phyloP scores from a whole-genome alignment of 1,140 invertebrate genomes.

The Steinernema feltiae region DNA sequence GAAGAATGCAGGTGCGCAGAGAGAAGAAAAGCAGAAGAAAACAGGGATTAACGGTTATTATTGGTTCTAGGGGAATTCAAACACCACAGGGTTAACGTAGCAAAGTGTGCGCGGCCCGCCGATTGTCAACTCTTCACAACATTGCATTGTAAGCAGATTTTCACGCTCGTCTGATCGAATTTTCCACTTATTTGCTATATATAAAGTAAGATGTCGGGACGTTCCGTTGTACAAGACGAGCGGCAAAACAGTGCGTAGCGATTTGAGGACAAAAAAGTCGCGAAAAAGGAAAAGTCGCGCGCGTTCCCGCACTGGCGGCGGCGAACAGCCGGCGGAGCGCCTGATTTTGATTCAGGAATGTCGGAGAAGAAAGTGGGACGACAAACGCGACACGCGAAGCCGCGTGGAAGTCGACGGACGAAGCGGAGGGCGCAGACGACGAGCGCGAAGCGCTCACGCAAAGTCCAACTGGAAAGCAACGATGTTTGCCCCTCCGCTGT shows the following conservation, averaged over 20 bases:
- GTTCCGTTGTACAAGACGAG: no score
- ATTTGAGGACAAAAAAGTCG: neutral
- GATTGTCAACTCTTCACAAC: no score
- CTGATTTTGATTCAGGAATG: conserved; percentile 15
- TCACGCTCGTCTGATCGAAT: no score
- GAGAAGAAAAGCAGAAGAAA: neutral
- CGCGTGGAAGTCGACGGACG: neutral
- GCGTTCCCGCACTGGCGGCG: no score
- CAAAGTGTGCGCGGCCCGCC: no score
- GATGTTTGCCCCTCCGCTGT: neutral
- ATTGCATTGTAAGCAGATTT: no score
- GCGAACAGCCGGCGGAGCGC: neutral
- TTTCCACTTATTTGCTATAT: no score
- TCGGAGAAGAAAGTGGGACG: neutral
- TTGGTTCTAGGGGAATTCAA: no score
- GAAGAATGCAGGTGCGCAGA: no score
- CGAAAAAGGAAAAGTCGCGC: neutral
- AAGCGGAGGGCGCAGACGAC: conserved; percentile 1
- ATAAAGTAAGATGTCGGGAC: neutral
- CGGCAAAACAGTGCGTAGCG: neutral
- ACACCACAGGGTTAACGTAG: no score
- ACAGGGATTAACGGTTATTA: neutral
- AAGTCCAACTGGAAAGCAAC: neutral
- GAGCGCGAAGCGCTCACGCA: neutral
- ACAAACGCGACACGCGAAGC: neutral